Conservation (phyloP, 2,113 vertebrate genomes). For the Coregonus clupeaformis region DNA sequence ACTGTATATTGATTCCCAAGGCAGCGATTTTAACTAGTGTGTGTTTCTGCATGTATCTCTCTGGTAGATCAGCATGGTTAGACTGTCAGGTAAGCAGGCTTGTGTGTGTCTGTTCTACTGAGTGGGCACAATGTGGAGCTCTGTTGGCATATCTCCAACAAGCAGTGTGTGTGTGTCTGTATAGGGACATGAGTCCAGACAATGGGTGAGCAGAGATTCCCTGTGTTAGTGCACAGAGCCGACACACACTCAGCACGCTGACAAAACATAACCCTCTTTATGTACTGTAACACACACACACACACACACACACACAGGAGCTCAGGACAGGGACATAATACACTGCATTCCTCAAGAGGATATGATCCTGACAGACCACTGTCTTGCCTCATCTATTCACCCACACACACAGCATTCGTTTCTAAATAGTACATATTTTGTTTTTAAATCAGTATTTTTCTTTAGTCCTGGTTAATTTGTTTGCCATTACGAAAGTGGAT, state of each 20-base stretch:
- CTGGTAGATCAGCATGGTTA: background rate
- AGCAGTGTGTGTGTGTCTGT: background rate
- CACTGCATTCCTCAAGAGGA: too few relatives aligned
- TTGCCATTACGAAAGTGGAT: background rate
- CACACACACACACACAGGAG: background rate
- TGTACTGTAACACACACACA: conserved; percentile 10
- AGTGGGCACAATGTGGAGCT: conserved; percentile 57
- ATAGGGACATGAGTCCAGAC: conserved; percentile 35
- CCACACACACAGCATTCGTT: too few relatives aligned
- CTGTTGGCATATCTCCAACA: conserved; percentile 65
- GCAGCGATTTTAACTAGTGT: background rate
- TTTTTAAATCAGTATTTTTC: too few relatives aligned
- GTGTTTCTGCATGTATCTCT: conserved; percentile 6
- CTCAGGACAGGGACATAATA: too few relatives aligned
- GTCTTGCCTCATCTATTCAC: too few relatives aligned
- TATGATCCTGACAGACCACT: too few relatives aligned
- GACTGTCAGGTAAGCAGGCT: too few relatives aligned
- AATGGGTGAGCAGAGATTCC: conserved; percentile 51
- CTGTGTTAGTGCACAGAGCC: conserved; percentile 22
- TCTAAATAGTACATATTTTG: too few relatives aligned
- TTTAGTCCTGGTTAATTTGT: too few relatives aligned
- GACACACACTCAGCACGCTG: conserved; percentile 23
- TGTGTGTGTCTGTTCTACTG: conserved; percentile 33
- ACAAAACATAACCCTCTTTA: background rate
- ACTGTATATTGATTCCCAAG: too few relatives aligned